Base-by-base conservation (phyloP, 2,797 vertebrate genomes). In the Australoheros facetus region DNA sequence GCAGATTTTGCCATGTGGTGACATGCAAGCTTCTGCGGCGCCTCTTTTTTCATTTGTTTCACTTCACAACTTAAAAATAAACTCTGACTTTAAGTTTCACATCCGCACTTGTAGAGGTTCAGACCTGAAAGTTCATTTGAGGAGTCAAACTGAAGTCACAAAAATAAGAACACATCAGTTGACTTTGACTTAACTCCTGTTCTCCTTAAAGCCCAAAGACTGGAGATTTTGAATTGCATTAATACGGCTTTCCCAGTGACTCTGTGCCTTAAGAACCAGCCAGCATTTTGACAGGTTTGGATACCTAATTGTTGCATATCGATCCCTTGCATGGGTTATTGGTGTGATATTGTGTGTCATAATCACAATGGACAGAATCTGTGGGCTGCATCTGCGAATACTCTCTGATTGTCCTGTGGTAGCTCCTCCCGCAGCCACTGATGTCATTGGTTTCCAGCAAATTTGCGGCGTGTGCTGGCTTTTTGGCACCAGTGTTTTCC, bases 1-100 rank as follows among this genome's bases (percentile, higher is more conserved):
- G 28, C 14, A 23, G 26, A 77, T 81, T 71, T 78, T 69, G 42
- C 42, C 62, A 69, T 30, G 78, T 75, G 71, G 16, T 39, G 79
- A 71, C 34, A 62, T 19, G 7, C 28, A 30, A 72, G 54, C 69
- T 19, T 72, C 10, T 54, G 28, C 19, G 28, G 26, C 23, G 48
- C 10, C 10, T 73, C 28, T 28, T 21, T 48, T 58, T 73, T 42
- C 4, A 51, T 69, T 48, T 51, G 37, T 51, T 69, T 69, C 45
- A 51, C 64, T 69, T 51, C 1, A 30, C 17, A 30, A 13, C 64
- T 69, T 30, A 69, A 48, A 48, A 48, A 34, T 48, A 51, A 51
- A 23, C 13, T 14, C 4, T 23, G 34, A 58, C 56, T 42, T 37
- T 69, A 34, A 70, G 69, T 78, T 60, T 69, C 28, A 39, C 56